These are phyloP conservation scores for Cuculus canorus DNA, from an alignment of 2,797 vertebrate species.

Conservation along the genomic window DNA sequence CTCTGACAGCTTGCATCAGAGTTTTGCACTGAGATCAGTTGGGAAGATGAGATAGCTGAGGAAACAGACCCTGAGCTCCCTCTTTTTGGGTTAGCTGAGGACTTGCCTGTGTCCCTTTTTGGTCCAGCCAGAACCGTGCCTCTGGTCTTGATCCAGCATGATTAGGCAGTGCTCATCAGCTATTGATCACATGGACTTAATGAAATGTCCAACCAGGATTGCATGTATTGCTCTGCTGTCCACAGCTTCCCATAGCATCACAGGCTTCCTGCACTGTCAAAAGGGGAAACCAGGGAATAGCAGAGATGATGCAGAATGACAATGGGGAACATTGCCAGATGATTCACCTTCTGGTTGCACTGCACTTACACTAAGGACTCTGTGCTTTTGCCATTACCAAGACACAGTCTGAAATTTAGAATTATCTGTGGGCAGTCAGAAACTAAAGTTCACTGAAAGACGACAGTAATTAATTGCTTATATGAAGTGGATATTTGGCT, in stretches of 20 bases:
- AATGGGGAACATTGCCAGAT: accelerated
- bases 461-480: not conserved
- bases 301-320: not conserved
- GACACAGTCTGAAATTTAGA: not conserved
- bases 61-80: not conserved
- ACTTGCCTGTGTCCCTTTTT: not conserved
- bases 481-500: not conserved
- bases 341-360: not conserved
- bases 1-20: slow-evolving; percentile 1
- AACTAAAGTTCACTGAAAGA: not conserved
- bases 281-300: not conserved
- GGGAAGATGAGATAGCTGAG: not conserved
- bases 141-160: not conserved
- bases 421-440: not conserved
- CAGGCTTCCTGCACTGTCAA: not conserved
- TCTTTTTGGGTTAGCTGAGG: not conserved
- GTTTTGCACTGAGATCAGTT: not conserved
- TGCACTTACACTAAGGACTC: not conserved
- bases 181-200: not conserved
- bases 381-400: not conserved
- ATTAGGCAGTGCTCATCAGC: not conserved
- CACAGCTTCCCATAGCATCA: accelerated
- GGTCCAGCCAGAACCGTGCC: not conserved
- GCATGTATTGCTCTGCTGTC: not conserved
- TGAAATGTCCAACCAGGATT: not conserved